Conservation (phyloP, 2,113 vertebrate species). For the Cyanocitta stelleri region DNA sequence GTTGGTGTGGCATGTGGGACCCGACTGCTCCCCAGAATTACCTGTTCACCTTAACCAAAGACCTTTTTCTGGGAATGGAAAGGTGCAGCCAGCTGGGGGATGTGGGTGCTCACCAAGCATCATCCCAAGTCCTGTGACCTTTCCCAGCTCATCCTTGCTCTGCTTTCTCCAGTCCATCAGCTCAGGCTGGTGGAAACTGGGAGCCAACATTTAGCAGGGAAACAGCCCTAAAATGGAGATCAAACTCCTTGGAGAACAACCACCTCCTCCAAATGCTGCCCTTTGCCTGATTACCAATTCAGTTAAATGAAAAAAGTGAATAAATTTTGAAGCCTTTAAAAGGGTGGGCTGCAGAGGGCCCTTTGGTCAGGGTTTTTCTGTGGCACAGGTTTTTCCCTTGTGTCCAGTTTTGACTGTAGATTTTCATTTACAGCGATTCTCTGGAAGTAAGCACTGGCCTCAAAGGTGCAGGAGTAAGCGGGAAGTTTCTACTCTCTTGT, state of each 20-base stretch:
- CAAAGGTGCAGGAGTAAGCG: neutral
- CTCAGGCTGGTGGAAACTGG: neutral
- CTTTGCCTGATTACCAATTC: neutral
- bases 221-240: neutral
- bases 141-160: neutral
- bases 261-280: neutral
- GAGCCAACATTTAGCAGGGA: neutral
- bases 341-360: neutral
- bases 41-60: neutral
- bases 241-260: neutral
- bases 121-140: rapidly evolving
- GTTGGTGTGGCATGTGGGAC: neutral
- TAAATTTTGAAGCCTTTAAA: neutral
- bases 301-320: neutral
- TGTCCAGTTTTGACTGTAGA: neutral
- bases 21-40: rapidly evolving
- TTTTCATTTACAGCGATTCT: neutral
- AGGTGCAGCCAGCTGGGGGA: neutral
- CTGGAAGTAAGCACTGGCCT: neutral
- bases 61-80: neutral
- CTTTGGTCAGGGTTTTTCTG: neutral
- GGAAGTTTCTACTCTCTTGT: neutral
- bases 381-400: neutral
- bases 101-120: neutral
- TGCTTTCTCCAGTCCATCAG: neutral